These are phyloP conservation scores for Drosophila fulvimacula DNA, from an alignment of 2,888 invertebrate genomes.

Conservation along the genomic window DNA sequence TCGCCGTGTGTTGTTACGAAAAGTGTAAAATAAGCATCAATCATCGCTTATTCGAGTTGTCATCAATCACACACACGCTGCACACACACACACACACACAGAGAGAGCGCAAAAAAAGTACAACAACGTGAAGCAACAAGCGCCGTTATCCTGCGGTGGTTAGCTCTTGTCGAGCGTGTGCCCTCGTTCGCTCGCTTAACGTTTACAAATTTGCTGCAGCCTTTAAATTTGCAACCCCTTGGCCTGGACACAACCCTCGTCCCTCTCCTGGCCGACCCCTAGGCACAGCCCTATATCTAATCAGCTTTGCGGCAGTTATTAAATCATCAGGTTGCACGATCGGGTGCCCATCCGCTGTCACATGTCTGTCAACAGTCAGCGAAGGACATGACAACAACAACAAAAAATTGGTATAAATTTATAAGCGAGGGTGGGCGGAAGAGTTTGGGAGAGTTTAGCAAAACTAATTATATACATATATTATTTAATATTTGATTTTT, in stretches of 20 bases:
- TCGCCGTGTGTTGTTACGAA: constrained; percentile 80
- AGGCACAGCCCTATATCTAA: constrained; percentile 29
- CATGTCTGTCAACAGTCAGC: constrained; percentile 72
- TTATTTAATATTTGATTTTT: not conserved
- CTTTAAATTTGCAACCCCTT: constrained; percentile 57
- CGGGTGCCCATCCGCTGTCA: constrained; percentile 55
- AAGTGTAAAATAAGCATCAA: constrained; percentile 83
- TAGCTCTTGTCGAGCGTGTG: constrained; percentile 33
- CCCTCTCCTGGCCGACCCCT: not conserved
- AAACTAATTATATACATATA: not conserved
- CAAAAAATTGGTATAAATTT: not conserved
- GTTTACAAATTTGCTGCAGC: constrained; percentile 44
- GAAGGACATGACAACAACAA: constrained; percentile 7
- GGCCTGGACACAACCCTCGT: constrained; percentile 3
- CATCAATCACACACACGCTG: constrained; percentile 82
- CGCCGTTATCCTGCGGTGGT: constrained; percentile 58
- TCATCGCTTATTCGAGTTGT: constrained; percentile 84
- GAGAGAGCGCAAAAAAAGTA: constrained; percentile 37
- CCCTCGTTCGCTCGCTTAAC: constrained; percentile 9
- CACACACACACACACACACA: constrained; percentile 56
- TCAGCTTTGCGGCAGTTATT: constrained; percentile 65
- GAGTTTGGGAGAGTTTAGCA: not conserved
- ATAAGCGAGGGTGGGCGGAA: not conserved
- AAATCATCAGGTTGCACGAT: constrained; percentile 77
- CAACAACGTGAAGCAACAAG: constrained; percentile 48